phyloP scores from a whole-genome alignment of 2,113 vertebrate genomes.

The Microtus montanus region DNA sequence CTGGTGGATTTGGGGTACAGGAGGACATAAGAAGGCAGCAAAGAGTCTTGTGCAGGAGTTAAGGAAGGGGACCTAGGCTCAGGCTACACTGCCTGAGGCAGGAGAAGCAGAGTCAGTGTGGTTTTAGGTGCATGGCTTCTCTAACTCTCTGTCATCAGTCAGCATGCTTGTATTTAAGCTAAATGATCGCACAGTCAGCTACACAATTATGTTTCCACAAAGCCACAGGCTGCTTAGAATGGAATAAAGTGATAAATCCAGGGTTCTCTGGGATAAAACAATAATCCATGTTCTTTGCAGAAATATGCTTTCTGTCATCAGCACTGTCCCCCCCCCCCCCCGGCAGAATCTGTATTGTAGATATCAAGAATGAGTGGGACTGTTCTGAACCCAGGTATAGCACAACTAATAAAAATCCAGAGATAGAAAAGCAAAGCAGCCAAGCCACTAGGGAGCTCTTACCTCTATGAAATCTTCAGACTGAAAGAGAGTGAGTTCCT shows the following conservation, averaged over 20 bases:
- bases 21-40: background rate
- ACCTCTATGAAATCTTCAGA: too few species aligned
- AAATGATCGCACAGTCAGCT: background rate
- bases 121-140: accelerated
- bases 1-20: background rate
- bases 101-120: background rate
- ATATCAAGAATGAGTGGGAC: background rate
- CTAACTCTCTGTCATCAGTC: background rate
- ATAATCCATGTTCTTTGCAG: background rate
- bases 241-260: background rate
- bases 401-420: too few species aligned
- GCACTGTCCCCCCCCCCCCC: background rate
- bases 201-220: conserved; percentile 1
- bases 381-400: background rate
- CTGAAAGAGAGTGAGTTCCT: too few species aligned
- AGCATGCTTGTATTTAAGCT: background rate
- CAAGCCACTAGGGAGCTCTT: too few species aligned
- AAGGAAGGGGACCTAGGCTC: background rate
- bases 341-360: background rate
- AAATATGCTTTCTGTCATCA: background rate
- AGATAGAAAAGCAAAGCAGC: too few species aligned
- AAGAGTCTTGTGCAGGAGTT: background rate
- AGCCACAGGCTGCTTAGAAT: conserved; percentile 8
- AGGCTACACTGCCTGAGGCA: background rate
- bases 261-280: background rate